Conservation (phyloP, 2,888 invertebrate genomes). For the Agonopterix arenella region DNA sequence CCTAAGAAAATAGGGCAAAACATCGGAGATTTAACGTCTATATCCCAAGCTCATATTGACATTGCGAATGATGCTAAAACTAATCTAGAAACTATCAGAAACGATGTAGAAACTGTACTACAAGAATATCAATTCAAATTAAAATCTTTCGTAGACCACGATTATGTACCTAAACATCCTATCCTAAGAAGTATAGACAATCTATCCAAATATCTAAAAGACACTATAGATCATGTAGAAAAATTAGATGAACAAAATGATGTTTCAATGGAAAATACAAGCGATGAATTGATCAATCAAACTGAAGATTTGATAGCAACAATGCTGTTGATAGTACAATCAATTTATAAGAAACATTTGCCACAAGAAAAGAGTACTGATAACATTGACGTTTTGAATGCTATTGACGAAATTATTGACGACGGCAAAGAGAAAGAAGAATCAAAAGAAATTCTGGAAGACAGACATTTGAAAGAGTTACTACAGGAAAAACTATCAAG, state of each 20-base stretch:
- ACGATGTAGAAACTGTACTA: conserved; percentile 37
- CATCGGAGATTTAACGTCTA: conserved; percentile 19
- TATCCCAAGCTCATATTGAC: conserved; percentile 57
- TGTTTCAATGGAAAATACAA: conserved; percentile 29
- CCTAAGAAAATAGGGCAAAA: conserved; percentile 44
- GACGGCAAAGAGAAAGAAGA: conserved; percentile 48
- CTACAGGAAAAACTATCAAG: conserved; percentile 78
- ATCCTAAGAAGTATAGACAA: conserved; percentile 42
- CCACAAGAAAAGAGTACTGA: conserved; percentile 31
- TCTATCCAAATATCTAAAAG: conserved; percentile 37
- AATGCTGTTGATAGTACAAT: conserved; percentile 47
- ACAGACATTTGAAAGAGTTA: conserved; percentile 81
- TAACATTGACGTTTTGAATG: conserved; percentile 44
- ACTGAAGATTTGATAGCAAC: conserved; percentile 57
- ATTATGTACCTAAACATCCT: conserved; percentile 42
- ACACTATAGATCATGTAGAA: conserved; percentile 30
- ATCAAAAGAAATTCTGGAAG: conserved; percentile 71
- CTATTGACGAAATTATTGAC: conserved; percentile 54
- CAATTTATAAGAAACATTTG: conserved; percentile 62
- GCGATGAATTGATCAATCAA: conserved; percentile 28
- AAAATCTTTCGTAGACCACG: conserved; percentile 25
- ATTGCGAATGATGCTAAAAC: conserved; percentile 38
- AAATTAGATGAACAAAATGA: conserved; percentile 32
- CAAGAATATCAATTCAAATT: conserved; percentile 44
- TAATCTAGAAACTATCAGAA: conserved; percentile 37